phyloP scores from a whole-genome alignment of 2,797 vertebrate species.

The Urocyon cinereoargenteus region DNA sequence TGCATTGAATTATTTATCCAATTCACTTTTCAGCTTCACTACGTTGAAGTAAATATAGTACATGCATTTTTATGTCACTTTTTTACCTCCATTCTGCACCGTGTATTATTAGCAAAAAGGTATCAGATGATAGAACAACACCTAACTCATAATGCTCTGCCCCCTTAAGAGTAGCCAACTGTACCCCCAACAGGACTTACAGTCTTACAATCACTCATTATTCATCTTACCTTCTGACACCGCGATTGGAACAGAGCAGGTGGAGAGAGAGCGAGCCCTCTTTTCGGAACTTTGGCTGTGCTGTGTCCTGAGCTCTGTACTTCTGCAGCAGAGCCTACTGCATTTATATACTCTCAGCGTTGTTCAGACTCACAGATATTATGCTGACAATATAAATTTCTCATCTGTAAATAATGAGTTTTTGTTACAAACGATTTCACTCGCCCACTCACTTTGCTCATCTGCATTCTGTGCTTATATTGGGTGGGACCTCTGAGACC shows the following conservation, averaged over 20 bases:
- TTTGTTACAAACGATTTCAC: slow-evolving; percentile 82
- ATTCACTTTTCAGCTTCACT: slow-evolving; percentile 40
- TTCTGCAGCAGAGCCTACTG: slow-evolving; percentile 79
- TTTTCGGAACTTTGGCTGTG: slow-evolving; percentile 78
- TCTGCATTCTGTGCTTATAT: slow-evolving; percentile 61
- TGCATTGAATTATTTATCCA: not conserved
- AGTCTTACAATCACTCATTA: not conserved
- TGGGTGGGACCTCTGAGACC: slow-evolving; percentile 37
- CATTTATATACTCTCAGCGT: slow-evolving; percentile 88
- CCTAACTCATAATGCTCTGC: slow-evolving; percentile 48
- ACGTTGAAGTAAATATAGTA: slow-evolving; percentile 56
- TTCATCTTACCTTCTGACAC: slow-evolving; percentile 86
- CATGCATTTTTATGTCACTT: slow-evolving; percentile 52
- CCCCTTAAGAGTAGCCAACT: not conserved
- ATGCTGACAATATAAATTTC: slow-evolving; percentile 85
- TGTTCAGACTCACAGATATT: slow-evolving; percentile 78
- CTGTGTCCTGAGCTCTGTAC: slow-evolving; percentile 85
- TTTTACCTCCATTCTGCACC: slow-evolving; percentile 47
- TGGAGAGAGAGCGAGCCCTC: slow-evolving; percentile 69
- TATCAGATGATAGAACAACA: slow-evolving; percentile 56
- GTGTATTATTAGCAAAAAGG: not conserved
- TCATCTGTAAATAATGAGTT: slow-evolving; percentile 84
- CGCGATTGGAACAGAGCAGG: slow-evolving; percentile 61
- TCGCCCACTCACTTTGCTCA: slow-evolving; percentile 80
- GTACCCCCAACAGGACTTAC: not conserved